A percentile compares a stretch with the other conserved stretches of the same genome.
phyloP scores from a whole-genome alignment of 2,888 invertebrate species.

The Eretmocerus hayati region DNA sequence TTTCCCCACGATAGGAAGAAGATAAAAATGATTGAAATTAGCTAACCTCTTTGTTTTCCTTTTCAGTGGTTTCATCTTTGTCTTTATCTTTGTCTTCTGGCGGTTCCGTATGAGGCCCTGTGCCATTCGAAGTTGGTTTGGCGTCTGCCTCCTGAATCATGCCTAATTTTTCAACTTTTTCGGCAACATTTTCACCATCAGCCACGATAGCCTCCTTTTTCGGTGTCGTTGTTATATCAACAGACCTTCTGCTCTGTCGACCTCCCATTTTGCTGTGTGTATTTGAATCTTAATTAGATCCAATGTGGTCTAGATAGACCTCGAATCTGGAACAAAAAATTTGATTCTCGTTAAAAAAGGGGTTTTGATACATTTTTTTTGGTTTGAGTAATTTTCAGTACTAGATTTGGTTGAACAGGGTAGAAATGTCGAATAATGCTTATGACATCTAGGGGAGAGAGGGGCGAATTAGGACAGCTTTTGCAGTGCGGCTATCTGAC shows the following conservation, averaged over 20 bases:
- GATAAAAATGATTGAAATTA: not conserved
- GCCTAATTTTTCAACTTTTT: conserved; percentile 54
- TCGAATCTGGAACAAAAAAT: not conserved
- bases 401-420: too few relatives aligned
- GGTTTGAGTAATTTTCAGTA: too few relatives aligned
- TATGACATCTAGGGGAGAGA: too few relatives aligned
- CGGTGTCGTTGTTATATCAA: conserved; percentile 72
- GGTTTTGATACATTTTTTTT: too few relatives aligned
- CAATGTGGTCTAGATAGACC: not conserved
- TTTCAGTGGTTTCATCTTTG: conserved; percentile 63
- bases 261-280: conserved; percentile 62
- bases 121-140: conserved; percentile 68
- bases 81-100: conserved; percentile 55
- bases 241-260: conserved; percentile 80
- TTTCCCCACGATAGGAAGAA: not conserved
- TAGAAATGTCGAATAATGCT: too few relatives aligned
- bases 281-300: conserved; percentile 19
- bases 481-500: too few relatives aligned
- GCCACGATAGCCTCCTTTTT: conserved; percentile 46
- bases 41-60: conserved; percentile 50
- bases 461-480: too few relatives aligned
- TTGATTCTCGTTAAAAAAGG: not conserved
- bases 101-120: conserved; percentile 57
- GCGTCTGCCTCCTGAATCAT: conserved; percentile 61
- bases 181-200: conserved; percentile 40